These are phyloP conservation scores for Ips typographus DNA, from an alignment of 1,140 invertebrate species.

Conservation along the genomic window DNA sequence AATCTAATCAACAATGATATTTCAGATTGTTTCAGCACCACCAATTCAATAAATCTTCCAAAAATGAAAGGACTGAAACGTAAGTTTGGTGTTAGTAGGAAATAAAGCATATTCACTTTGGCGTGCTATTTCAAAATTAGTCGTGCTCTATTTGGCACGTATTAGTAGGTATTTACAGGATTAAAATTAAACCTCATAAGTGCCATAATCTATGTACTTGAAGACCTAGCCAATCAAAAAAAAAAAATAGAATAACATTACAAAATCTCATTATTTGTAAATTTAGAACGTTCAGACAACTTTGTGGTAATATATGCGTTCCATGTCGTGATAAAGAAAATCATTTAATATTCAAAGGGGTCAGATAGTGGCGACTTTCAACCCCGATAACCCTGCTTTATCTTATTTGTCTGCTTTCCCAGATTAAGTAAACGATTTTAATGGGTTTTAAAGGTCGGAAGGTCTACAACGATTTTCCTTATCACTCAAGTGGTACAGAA, in stretches of 20 bases:
- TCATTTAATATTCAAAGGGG: constrained; percentile 4
- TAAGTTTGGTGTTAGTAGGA: too few species aligned
- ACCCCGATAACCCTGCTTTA: constrained; percentile 21
- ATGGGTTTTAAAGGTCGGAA: constrained; percentile 15
- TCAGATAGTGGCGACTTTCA: constrained; percentile 20
- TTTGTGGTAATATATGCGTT: constrained; percentile 1
- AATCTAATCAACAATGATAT: too few species aligned
- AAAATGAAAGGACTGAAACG: too few species aligned
- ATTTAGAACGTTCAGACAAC: background rate
- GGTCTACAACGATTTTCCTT: constrained; percentile 15
- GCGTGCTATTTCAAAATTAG: constrained; percentile 8
- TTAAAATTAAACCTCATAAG: constrained; percentile 9
- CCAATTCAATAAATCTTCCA: too few species aligned
- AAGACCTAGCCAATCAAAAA: background rate
- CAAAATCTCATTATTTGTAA: background rate
- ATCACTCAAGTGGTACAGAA: constrained; percentile 18
- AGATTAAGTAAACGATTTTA: constrained; percentile 27
- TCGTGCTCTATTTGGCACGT: constrained; percentile 1
- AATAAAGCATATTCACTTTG: background rate
- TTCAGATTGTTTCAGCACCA: too few species aligned
- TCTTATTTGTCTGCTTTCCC: constrained; percentile 28
- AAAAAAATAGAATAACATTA: background rate
- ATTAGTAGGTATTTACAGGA: background rate
- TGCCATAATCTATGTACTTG: background rate
- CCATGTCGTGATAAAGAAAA: background rate